Conservation (phyloP, 2,113 vertebrate species). For the Holacanthus passer region DNA sequence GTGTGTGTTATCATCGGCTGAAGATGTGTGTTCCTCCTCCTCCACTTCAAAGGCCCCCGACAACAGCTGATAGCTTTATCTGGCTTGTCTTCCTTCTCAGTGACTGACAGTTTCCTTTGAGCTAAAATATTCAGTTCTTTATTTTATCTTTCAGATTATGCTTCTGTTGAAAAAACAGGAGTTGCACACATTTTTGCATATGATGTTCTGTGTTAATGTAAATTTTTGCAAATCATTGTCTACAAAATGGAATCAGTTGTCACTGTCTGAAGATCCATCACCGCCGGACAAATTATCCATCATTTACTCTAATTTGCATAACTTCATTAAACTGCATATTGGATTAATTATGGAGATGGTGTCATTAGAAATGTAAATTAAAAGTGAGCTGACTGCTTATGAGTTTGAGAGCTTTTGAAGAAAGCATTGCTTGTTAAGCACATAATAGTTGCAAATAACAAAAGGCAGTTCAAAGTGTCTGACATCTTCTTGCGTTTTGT, state of each 20-base stretch:
- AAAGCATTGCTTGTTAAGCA: slow-evolving; percentile 19
- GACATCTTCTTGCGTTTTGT: neutral
- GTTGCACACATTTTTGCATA: slow-evolving; percentile 8
- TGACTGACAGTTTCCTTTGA: slow-evolving; percentile 26
- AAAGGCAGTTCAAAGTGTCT: neutral
- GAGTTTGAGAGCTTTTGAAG: slow-evolving; percentile 14
- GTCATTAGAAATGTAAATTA: slow-evolving; percentile 36
- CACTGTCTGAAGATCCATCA: neutral
- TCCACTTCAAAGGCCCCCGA: slow-evolving; percentile 39
- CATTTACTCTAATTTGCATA: slow-evolving; percentile 20
- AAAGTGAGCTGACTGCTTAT: neutral
- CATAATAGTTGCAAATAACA: neutral
- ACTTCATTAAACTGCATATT: slow-evolving; percentile 3
- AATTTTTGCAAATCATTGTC: neutral
- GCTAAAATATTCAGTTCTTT: slow-evolving; percentile 18
- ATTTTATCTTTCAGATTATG: slow-evolving; percentile 5
- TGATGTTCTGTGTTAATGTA: neutral
- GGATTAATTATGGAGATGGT: slow-evolving; percentile 30
- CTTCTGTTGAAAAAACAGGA: slow-evolving; percentile 5
- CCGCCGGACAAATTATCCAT: neutral
- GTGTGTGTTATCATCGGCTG: slow-evolving; percentile 21
- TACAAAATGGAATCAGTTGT: neutral
- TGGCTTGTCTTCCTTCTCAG: slow-evolving; percentile 14
- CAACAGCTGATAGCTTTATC: slow-evolving; percentile 47
- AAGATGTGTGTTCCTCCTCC: slow-evolving; percentile 32